phyloP scores from a whole-genome alignment of 2,797 vertebrate genomes.

The Pogoniulus pusillus region DNA sequence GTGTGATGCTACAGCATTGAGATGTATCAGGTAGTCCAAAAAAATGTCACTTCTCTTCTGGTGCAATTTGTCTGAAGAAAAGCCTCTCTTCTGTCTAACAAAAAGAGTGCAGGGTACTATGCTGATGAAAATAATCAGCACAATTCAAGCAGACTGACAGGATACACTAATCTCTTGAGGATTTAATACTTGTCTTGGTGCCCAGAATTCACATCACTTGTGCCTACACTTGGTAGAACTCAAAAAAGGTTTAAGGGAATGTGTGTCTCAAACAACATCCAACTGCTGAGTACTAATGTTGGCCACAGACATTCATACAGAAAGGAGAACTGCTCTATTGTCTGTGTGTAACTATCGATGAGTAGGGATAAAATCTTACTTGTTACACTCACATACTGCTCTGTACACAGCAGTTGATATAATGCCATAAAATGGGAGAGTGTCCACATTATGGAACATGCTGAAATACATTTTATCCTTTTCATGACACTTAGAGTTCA shows the following conservation, averaged over 20 bases:
- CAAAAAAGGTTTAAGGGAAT: neutral
- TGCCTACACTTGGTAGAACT: neutral
- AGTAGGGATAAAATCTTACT: neutral
- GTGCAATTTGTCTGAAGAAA: neutral
- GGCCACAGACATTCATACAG: neutral
- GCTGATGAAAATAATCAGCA: neutral
- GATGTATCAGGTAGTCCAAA: neutral
- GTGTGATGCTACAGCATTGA: neutral
- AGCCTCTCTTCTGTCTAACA: neutral
- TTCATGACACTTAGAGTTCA: neutral
- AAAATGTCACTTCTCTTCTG: neutral
- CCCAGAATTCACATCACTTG: neutral
- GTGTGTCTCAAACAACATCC: neutral
- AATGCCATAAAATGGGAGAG: neutral
- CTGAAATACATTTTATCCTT: too few species aligned
- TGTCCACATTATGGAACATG: rapidly evolving
- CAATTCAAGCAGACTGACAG: neutral
- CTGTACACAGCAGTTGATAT: neutral
- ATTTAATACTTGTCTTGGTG: neutral
- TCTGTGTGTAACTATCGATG: neutral
- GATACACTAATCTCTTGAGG: rapidly evolving
- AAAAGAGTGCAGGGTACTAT: neutral
- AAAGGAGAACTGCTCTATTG: neutral
- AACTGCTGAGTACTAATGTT: neutral
- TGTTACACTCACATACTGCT: neutral